Percentiles rank a stretch among this genome's conserved stretches.
Evolutionary conservation across 2,113 vertebrate species (phyloP).

Genomic region (Prochilodus magdalenae): DNA sequence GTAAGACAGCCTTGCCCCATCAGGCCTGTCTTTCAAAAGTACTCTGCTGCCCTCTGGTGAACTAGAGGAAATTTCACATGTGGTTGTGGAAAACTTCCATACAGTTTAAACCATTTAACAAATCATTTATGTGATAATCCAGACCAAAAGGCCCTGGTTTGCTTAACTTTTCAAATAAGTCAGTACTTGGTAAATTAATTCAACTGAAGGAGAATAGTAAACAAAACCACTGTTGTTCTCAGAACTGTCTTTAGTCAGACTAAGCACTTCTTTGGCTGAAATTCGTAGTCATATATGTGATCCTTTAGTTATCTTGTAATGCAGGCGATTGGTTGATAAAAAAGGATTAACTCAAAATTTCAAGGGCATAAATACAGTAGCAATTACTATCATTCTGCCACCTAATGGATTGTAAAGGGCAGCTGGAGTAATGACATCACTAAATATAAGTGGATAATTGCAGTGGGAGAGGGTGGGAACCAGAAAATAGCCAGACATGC

Average conservation of each 20-base stretch:
- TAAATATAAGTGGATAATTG: conserved; percentile 39
- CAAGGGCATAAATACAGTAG: not conserved
- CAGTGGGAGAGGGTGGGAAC: conserved; percentile 33
- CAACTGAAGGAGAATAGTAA: not conserved
- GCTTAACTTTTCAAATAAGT: not conserved
- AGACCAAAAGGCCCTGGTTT: not conserved
- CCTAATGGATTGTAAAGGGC: conserved; percentile 31
- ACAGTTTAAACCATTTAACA: not conserved
- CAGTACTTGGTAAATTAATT: not conserved
- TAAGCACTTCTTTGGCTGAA: not conserved
- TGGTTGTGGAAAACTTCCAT: not conserved
- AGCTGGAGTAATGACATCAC: conserved; percentile 24
- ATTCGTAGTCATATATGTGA: not conserved
- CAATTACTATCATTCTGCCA: conserved; percentile 29
- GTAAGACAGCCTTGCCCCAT: not conserved
- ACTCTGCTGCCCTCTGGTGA: conserved; percentile 22
- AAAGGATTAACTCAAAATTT: too few relatives aligned
- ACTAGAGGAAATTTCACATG: not conserved
- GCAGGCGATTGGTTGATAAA: too few relatives aligned
- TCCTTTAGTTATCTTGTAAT: too few relatives aligned
- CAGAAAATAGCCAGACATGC: conserved; percentile 25
- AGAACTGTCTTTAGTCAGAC: too few relatives aligned
- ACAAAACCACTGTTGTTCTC: not conserved
- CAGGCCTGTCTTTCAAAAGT: not conserved
- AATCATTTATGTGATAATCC: not conserved